Evolutionary conservation across 53 echinoderm and acorn worm genomes (phyloP), one percentile per base, ranked within the genome.

Genomic region (Stichopus horrens): DNA sequence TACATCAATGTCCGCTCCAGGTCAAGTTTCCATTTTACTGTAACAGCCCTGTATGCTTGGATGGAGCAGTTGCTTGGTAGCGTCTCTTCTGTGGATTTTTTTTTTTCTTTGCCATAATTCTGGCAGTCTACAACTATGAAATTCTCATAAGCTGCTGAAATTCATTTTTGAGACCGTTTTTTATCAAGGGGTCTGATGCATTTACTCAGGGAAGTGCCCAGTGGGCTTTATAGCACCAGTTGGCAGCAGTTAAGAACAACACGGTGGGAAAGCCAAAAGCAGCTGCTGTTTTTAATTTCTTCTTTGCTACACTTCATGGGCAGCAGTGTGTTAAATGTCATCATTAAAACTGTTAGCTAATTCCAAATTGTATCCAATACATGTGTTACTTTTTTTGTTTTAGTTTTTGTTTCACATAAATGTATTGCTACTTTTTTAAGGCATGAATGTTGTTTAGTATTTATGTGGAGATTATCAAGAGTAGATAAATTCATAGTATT

Each of bases 291-390:
- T 81, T 81, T 57, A 52, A n/a, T 21, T 76, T 76, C 51, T 81
- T 81, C 55, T 81, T 81, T 81, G 81, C 81, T 81, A 81, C 81
- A 81, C 81, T 81, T 81, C 81, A 81, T 21, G 81, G 81, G 81
- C 81, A 81, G 81, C 81, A 81, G 81, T 81, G 81, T 81, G 58
- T 81, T 81, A 81, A 71, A 81, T 81, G 81, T 81, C 23, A 81
- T 79, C 79, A 55, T 58, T 81, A 56, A 57, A 18, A 55, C 56
- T 58, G 21, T 57, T 81, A 81, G 81, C 58, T 21, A 57, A 81
- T 56, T 81, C 52, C 57, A 81, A 57, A n/a, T 71, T 80, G 80
- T 81, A 81, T 81, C 81, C 81, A 81, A 57, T 81, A 23, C 56
- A 23, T 56, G 57, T 81, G 20, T 81, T 11, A 55, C 20, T 55